These are phyloP conservation scores for Rhynchophorus ferrugineus DNA, from an alignment of 1,140 invertebrate species.

Conservation along the genomic window DNA sequence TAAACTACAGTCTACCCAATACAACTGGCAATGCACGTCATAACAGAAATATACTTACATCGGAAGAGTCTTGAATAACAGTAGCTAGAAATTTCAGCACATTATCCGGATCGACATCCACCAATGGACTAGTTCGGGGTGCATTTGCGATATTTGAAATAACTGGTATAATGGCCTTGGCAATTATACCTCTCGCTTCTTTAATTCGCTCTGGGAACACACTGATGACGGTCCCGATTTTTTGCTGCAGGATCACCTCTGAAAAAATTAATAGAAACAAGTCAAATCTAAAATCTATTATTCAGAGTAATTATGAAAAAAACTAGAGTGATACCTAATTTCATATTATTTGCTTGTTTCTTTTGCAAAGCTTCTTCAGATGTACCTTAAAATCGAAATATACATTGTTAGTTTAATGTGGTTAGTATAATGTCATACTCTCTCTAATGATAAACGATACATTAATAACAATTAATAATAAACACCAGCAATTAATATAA, in stretches of 20 bases:
- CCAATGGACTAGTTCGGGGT: slow-evolving; percentile 51
- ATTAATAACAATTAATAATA: no score
- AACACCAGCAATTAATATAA: no score
- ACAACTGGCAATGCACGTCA: neutral
- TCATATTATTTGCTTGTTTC: no score
- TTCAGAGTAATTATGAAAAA: no score
- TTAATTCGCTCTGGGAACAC: slow-evolving; percentile 7
- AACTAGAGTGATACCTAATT: no score
- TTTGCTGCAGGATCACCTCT: slow-evolving; percentile 8
- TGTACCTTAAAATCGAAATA: no score
- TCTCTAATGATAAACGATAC: no score
- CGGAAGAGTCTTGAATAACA: slow-evolving; percentile 14
- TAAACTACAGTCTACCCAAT: neutral
- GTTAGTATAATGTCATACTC: no score
- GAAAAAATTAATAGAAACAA: slow-evolving; percentile 11
- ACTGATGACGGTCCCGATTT: slow-evolving; percentile 20
- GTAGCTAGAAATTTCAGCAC: slow-evolving; percentile 25
- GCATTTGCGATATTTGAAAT: slow-evolving; percentile 51
- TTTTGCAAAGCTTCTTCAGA: no score
- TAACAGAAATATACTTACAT: neutral
- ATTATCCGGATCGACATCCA: slow-evolving; percentile 45
- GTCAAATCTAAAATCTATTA: no score
- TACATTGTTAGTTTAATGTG: no score
- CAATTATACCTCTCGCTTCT: slow-evolving; percentile 44
- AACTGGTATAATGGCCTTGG: slow-evolving; percentile 53